Conservation (phyloP, 2,113 vertebrate species). For the Phoenicopterus ruber region DNA sequence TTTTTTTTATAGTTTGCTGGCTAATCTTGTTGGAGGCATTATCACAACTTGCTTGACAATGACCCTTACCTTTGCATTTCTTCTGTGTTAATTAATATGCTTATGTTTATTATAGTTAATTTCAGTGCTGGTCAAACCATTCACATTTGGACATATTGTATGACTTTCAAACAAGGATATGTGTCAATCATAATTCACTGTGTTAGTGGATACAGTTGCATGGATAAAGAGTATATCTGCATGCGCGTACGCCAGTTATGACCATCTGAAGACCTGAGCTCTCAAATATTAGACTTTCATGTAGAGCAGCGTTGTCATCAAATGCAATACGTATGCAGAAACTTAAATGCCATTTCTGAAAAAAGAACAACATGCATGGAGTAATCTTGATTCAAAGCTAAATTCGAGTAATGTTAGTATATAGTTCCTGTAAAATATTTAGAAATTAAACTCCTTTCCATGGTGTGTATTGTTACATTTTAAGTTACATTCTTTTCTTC, state of each 20-base stretch:
- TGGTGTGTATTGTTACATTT: conserved; percentile 9
- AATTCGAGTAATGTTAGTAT: background rate
- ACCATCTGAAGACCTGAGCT: background rate
- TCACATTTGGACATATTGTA: background rate
- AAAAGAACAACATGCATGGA: background rate
- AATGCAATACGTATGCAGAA: background rate
- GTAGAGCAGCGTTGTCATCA: background rate
- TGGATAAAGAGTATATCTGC: background rate
- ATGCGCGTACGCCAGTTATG: background rate
- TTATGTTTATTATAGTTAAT: background rate
- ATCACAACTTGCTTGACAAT: background rate
- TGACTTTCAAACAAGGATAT: background rate
- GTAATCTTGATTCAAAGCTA: background rate
- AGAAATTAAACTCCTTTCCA: background rate
- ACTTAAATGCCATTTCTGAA: background rate
- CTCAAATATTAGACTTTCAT: background rate
- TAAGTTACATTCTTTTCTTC: background rate
- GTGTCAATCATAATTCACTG: background rate
- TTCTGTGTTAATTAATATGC: background rate
- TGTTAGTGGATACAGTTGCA: background rate
- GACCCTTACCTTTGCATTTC: background rate
- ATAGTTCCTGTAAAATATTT: background rate
- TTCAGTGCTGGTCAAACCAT: background rate
- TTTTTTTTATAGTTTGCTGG: background rate
- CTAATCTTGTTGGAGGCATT: background rate